Percentiles rank a stretch among this genome's conserved stretches.
Evolutionary conservation across 1,140 invertebrate species (phyloP).

Genomic region (Diachasma alloeum): DNA sequence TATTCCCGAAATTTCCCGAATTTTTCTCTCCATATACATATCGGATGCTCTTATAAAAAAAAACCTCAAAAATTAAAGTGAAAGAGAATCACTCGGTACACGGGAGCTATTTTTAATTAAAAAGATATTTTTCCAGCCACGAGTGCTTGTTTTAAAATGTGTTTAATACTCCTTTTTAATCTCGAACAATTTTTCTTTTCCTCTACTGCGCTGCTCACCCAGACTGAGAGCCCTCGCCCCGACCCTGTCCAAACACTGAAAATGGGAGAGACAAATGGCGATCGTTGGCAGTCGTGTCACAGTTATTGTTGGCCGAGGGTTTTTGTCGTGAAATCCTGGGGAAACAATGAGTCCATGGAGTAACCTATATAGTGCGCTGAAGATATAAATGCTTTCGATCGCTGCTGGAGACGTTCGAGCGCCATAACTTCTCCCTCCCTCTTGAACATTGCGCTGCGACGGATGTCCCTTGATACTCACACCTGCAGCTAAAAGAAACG

Average conservation of each 20-base stretch:
- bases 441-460: not conserved
- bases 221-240: not conserved
- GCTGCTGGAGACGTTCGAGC: not conserved
- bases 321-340: not conserved
- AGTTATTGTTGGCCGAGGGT: not conserved
- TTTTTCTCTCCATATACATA: not conserved
- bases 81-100: not conserved
- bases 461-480: not conserved
- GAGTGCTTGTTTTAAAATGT: not conserved
- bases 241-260: not conserved
- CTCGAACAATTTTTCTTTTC: not conserved
- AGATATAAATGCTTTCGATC: slow-evolving; percentile 4
- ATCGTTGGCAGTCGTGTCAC: slow-evolving; percentile 7
- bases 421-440: not conserved
- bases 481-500: not conserved
- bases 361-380: not conserved
- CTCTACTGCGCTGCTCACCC: not conserved
- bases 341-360: not conserved
- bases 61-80: not conserved
- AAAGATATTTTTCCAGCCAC: not conserved
- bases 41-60: not conserved
- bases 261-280: not conserved
- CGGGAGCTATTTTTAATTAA: not conserved
- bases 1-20: not conserved
- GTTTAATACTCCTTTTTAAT: not conserved